Percentiles rank a stretch among this genome's conserved stretches.
phyloP scores from a whole-genome alignment of 2,113 vertebrate species.

The Scortum barcoo region DNA sequence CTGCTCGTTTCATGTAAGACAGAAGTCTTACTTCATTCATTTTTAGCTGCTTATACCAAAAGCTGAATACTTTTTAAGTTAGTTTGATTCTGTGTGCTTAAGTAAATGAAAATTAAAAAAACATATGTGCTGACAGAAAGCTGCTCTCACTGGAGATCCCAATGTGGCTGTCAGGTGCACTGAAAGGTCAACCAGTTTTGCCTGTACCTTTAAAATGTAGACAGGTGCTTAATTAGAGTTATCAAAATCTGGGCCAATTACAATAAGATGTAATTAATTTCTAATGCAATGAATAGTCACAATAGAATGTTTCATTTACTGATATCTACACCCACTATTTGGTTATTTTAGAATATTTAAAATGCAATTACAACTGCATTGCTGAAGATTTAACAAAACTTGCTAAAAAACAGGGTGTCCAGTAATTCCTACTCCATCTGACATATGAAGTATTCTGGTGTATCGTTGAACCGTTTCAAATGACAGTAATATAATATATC shows the following conservation, averaged over 20 bases:
- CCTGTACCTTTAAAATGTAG: conserved; percentile 25
- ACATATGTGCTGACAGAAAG: too few relatives aligned
- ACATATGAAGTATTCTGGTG: background rate
- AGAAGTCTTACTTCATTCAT: too few relatives aligned
- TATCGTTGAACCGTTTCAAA: background rate
- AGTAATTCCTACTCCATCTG: conserved; percentile 7
- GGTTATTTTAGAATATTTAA: background rate
- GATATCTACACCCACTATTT: background rate
- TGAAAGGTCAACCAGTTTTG: conserved; percentile 30
- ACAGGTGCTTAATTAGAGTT: conserved; percentile 31
- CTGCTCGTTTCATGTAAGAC: too few relatives aligned
- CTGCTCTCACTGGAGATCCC: conserved; percentile 11
- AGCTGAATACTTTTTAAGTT: too few relatives aligned
- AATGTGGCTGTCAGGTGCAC: conserved; percentile 11
- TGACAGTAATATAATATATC: conserved; percentile 18
- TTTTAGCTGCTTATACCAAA: too few relatives aligned
- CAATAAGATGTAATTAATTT: background rate
- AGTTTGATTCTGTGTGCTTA: too few relatives aligned
- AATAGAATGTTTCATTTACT: background rate
- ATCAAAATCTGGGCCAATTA: background rate
- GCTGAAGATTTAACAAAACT: background rate
- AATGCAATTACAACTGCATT: background rate
- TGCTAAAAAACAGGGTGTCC: background rate
- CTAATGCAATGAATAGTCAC: background rate
- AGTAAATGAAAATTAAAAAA: too few relatives aligned